Evolutionary conservation across 1,140 invertebrate species (phyloP).

Genomic region (Bursaphelenchus mucronatus): DNA sequence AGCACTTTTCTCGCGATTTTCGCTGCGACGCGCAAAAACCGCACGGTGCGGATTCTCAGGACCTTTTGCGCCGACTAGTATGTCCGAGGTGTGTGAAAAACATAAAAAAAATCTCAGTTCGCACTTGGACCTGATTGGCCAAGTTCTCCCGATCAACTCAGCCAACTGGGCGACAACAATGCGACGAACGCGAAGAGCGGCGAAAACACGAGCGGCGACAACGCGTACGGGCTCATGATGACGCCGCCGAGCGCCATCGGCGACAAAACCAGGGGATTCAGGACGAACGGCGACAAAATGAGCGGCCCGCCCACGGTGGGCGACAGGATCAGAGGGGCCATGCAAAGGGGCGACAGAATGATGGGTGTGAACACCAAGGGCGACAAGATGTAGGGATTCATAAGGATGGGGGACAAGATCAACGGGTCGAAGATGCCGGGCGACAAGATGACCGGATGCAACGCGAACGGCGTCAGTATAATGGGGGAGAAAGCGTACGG

Average conservation of each 20-base stretch:
- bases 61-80: no score
- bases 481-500: conserved; percentile 44
- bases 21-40: no score
- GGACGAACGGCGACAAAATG: conserved; percentile 19
- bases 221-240: conserved; percentile 18
- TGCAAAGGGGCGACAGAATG: conserved; percentile 20
- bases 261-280: conserved; percentile 14
- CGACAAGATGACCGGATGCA: conserved; percentile 13
- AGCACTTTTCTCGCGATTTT: no score
- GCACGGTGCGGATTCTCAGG: no score
- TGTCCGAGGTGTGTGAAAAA: no score
- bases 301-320: conserved; percentile 11
- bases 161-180: conserved; percentile 6
- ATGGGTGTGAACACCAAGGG: conserved; percentile 26
- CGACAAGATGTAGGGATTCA: conserved; percentile 29
- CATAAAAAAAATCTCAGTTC: no score
- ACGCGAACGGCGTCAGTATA: conserved; percentile 29
- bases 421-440: conserved; percentile 12
- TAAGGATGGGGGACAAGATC: conserved; percentile 26
- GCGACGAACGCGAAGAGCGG: conserved; percentile 6
- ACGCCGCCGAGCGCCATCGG: conserved; percentile 20
- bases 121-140: no score
- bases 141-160: not conserved
- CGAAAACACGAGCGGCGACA: conserved; percentile 8
- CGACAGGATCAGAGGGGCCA: conserved; percentile 27